phyloP scores from a whole-genome alignment of 2,888 invertebrate genomes.

The Melanchra persicariae region DNA sequence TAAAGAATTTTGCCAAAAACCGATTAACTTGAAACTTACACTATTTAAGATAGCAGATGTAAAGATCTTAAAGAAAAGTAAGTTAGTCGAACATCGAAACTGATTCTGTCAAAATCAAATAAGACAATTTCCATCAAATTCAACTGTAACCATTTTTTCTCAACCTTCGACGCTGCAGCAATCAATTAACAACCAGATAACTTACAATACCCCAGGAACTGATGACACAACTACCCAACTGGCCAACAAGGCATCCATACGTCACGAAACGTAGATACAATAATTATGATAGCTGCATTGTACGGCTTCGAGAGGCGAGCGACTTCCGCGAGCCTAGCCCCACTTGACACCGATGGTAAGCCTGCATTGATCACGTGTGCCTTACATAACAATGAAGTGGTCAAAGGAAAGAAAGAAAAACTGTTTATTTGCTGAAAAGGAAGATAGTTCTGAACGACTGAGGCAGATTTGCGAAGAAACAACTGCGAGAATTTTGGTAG shows the following conservation, averaged over 20 bases:
- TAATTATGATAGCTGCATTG: conserved; percentile 49
- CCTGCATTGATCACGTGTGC: conserved; percentile 42
- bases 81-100: background rate
- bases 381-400: background rate
- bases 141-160: conserved; percentile 3
- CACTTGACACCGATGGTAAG: conserved; percentile 60
- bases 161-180: background rate
- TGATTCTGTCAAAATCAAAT: background rate
- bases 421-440: background rate
- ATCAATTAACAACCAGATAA: conserved; percentile 20
- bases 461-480: background rate
- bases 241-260: conserved; percentile 29
- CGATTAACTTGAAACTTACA: too few relatives aligned
- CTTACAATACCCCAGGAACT: conserved; percentile 31
- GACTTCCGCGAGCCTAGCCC: conserved; percentile 55
- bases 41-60: background rate
- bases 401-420: conserved; percentile 6
- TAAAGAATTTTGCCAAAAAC: too few relatives aligned
- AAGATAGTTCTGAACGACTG: too few relatives aligned
- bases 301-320: conserved; percentile 60
- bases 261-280: conserved; percentile 41
- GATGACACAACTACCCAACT: conserved; percentile 31
- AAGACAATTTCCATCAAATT: background rate
- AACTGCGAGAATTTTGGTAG: background rate
- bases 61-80: too few relatives aligned